These are phyloP conservation scores for Microcebus griseorufus DNA, from an alignment of 2,113 vertebrate species.

Conservation along the genomic window DNA sequence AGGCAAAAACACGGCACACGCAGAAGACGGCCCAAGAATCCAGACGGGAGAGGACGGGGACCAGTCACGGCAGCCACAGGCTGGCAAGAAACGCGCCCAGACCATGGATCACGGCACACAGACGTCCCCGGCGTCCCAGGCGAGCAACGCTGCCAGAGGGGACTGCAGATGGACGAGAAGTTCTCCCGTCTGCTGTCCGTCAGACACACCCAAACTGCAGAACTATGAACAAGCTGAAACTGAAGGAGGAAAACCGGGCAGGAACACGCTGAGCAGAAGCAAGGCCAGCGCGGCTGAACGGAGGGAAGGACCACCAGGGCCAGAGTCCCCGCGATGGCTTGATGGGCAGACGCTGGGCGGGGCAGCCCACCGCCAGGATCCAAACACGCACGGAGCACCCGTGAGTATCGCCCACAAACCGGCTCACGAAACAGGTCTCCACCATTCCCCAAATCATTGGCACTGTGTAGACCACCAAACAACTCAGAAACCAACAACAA, in stretches of 20 bases:
- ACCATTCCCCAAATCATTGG: accelerated
- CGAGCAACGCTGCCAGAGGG: background rate
- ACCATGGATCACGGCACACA: accelerated
- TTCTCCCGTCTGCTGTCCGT: background rate
- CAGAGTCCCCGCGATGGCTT: accelerated
- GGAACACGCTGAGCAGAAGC: accelerated
- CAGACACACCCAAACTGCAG: accelerated
- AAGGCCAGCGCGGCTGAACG: accelerated
- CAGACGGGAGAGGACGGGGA: too few relatives aligned
- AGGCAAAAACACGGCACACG: too few relatives aligned
- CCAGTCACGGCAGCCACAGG: too few relatives aligned
- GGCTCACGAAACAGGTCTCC: background rate
- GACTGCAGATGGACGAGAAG: accelerated
- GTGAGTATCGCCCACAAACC: background rate
- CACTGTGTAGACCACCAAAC: background rate
- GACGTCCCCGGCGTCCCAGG: background rate
- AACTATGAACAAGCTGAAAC: background rate
- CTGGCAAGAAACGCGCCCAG: accelerated
- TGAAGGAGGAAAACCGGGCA: accelerated
- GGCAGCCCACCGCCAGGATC: background rate
- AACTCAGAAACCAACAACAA: background rate
- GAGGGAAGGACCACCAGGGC: background rate
- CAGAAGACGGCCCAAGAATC: too few relatives aligned
- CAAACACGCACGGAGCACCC: accelerated
- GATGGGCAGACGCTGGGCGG: accelerated